phyloP scores from a whole-genome alignment of 1,140 invertebrate genomes.

The Melanaphis sacchari region DNA sequence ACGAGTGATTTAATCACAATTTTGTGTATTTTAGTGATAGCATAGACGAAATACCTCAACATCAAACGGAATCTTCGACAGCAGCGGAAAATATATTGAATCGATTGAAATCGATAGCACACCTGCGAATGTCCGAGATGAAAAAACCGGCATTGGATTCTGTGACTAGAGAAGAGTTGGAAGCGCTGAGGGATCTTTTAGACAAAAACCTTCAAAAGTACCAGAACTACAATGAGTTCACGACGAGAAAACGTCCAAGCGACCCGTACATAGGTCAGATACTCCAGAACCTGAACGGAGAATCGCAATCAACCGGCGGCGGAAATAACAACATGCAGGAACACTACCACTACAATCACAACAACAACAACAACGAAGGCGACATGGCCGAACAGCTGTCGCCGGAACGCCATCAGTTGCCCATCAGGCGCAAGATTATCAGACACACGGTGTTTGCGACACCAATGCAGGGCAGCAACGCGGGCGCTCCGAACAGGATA shows the following conservation, averaged over 20 bases:
- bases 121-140: background rate
- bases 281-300: background rate
- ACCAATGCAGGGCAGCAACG: background rate
- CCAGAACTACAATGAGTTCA: background rate
- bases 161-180: background rate
- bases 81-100: background rate
- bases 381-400: background rate
- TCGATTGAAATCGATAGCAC: conserved; percentile 27
- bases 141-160: background rate
- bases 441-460: conserved; percentile 31
- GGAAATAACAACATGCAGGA: background rate
- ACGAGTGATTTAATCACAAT: background rate
- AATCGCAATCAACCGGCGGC: background rate
- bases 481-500: background rate
- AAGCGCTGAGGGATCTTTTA: conserved; percentile 23
- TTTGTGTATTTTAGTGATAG: conserved; percentile 37
- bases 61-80: background rate
- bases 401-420: background rate
- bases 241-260: background rate
- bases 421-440: conserved; percentile 10
- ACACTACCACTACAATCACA: background rate
- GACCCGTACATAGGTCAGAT: conserved; percentile 51
- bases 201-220: conserved; percentile 29
- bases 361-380: background rate
- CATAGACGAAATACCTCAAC: background rate